Evolutionary conservation across 92 coral and sea anemone genomes (phyloP), one percentile per base, ranked within the genome.

Genomic region (Bergia sp.): DNA sequence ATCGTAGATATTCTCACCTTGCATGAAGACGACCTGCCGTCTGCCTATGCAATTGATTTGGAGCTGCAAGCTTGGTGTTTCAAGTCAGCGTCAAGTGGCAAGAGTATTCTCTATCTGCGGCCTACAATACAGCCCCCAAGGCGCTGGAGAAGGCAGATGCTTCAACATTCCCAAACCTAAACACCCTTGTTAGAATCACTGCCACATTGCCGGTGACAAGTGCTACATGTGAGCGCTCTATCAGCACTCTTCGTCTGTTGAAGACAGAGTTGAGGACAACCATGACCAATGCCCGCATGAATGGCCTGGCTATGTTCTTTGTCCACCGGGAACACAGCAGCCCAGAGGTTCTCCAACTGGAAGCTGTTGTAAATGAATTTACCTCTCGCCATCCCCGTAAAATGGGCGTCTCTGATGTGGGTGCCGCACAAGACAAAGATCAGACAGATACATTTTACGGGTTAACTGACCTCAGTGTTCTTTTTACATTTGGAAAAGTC

Each of bases 201-300:
- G 88, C 88, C 11, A 71, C 81, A 37, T 81, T 85, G 43, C 88
- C 88, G 37, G 88, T 72, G 29, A 85, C 88, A 1, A 85, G 88
- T 85, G 45, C 58, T 3, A 72, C 81, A 36, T 85, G 88, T 61
- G 88, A 85, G 50, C 53, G 81, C 36, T 85, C 78, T 18, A 85
- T 72, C 55, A 85, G 81, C 81, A 71, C 81, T 64, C 77, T 85
- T 15, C 88, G 81, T 43, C 20, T 85, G 1, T 8, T 85, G 4
- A 72, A 85, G 41, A 36, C 81, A 1, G 29, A 78, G 1, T 15
- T 85, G 29, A 7, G 81, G 15, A 72, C 82, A 2, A 10, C 74
- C 74, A 69, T 69, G 39, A 69, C 39, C 2, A 69, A 69, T 12
- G 74, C 37, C 7, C 40, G 88, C 10, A 53, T 85, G 37, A 85